Conservation (phyloP, 2,113 vertebrate genomes). For the Butastur rufipennis region DNA sequence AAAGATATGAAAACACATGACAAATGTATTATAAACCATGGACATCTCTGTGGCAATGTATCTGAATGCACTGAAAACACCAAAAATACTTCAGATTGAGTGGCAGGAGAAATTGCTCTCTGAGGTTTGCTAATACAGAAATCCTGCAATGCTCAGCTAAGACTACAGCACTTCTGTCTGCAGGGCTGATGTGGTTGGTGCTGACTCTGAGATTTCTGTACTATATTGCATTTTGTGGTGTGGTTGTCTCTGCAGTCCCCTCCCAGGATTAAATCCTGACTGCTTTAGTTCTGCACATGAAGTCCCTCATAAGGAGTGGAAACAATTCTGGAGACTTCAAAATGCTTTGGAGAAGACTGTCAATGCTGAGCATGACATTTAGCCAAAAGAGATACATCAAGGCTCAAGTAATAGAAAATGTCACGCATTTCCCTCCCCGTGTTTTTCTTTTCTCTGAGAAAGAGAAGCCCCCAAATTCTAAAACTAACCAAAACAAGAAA, state of each 20-base stretch:
- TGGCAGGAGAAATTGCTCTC: background rate
- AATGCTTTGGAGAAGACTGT: background rate
- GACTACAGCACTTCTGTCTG: background rate
- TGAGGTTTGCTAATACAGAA: background rate
- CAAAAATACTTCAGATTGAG: background rate
- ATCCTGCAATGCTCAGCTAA: background rate
- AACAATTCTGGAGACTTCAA: background rate
- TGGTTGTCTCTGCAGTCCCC: background rate
- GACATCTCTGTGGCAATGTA: background rate
- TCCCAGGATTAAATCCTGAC: background rate
- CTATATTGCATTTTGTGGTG: background rate
- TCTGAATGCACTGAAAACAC: background rate
- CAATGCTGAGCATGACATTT: background rate
- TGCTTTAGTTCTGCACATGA: background rate
- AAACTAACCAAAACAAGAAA: background rate
- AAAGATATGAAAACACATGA: background rate
- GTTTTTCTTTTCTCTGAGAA: conserved; percentile 42
- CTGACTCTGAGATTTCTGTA: background rate
- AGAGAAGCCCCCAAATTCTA: conserved; percentile 67
- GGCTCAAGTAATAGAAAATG: conserved; percentile 72
- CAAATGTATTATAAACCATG: background rate
- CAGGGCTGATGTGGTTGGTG: background rate
- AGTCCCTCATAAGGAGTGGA: background rate
- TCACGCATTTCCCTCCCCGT: conserved; percentile 50
- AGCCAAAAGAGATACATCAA: background rate